Base-by-base conservation (phyloP, 1,140 invertebrate genomes). In the Atopsyche davidsoni region DNA sequence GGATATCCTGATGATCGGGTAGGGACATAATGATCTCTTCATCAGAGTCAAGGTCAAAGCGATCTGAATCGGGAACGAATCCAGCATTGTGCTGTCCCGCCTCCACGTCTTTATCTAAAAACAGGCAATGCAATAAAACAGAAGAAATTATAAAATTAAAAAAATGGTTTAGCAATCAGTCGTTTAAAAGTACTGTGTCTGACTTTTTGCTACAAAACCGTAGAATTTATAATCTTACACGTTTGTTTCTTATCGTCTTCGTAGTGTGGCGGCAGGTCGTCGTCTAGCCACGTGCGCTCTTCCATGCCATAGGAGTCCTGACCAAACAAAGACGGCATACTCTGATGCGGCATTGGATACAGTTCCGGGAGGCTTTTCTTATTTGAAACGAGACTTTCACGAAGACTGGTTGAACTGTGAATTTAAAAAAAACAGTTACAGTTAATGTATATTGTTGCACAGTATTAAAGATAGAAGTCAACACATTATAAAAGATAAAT, bases 281-380 rank as follows among this genome's bases (percentile, higher is more conserved):
- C 25, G 13, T 46, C 44, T 7, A 22, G 14, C 55, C 50, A 53
- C 10, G 11, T 18, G 14, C 23, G 32, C 13, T 57, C 55, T 11
- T 53, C 50, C 14, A 44, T n/a, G 4, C 17, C 22, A 32, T 43
- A 51, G 2, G 39, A 24, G 23, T 57, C 50, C 14, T 17, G 14
- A 3, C 34, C 50, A 28, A 34, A 53, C 7, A 57, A 28, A 0
- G 55, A 47, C 7, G 55, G 55, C 7, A 57, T 34, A 23, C 6
- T 13, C 36, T 57, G 51, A 38, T 57, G 43, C 17, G 51, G 51
- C 14, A 32, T 47, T 13, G 51, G 51, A 34, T 51, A 57, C 14
- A 57, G 18, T 3, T 51, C 50, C 6, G 34, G 32, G n/a, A 50
- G 32, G 43, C 51, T 53, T 24, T 47, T 45, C 24, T 14, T 50